Conservation (phyloP, 2,797 vertebrate genomes). For the Moxostoma hubbsi region DNA sequence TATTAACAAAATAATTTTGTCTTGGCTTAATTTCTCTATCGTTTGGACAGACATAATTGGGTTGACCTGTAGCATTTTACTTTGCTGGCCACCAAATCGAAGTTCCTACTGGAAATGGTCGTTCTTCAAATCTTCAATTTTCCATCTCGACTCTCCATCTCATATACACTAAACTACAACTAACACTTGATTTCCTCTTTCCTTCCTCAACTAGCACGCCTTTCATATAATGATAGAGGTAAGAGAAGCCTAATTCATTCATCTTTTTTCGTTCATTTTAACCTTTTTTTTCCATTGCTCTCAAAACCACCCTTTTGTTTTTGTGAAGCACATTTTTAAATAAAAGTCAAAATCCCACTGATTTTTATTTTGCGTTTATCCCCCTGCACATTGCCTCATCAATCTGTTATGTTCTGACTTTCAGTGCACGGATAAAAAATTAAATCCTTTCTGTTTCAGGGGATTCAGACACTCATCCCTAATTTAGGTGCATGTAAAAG, state of each 20-base stretch:
- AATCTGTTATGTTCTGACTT: slow-evolving; percentile 41
- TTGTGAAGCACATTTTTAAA: slow-evolving; percentile 34
- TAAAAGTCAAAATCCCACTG: slow-evolving; percentile 32
- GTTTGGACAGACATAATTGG: background rate
- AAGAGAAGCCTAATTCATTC: slow-evolving; percentile 79
- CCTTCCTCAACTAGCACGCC: slow-evolving; percentile 89
- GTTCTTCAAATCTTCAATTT: slow-evolving; percentile 55
- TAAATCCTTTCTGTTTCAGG: slow-evolving; percentile 51
- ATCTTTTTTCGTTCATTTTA: slow-evolving; percentile 38
- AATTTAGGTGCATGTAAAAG: slow-evolving; percentile 54
- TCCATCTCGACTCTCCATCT: slow-evolving; percentile 67
- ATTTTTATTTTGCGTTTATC: slow-evolving; percentile 50
- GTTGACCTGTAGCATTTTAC: background rate
- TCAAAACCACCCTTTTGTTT: slow-evolving; percentile 33
- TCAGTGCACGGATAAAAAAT: slow-evolving; percentile 59
- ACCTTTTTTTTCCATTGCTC: slow-evolving; percentile 28
- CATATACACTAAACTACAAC: slow-evolving; percentile 74
- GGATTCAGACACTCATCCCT: slow-evolving; percentile 42
- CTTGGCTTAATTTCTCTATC: background rate
- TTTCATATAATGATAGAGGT: slow-evolving; percentile 99
- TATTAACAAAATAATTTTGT: background rate
- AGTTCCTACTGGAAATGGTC: background rate
- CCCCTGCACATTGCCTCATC: slow-evolving; percentile 47
- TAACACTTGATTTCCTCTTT: slow-evolving; percentile 81
- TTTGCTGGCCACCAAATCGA: slow-evolving; percentile 23